Evolutionary conservation across 2,113 vertebrate genomes (phyloP), one percentile per base, ranked within the genome.

Genomic region (Sphaerodactylus townsendi): DNA sequence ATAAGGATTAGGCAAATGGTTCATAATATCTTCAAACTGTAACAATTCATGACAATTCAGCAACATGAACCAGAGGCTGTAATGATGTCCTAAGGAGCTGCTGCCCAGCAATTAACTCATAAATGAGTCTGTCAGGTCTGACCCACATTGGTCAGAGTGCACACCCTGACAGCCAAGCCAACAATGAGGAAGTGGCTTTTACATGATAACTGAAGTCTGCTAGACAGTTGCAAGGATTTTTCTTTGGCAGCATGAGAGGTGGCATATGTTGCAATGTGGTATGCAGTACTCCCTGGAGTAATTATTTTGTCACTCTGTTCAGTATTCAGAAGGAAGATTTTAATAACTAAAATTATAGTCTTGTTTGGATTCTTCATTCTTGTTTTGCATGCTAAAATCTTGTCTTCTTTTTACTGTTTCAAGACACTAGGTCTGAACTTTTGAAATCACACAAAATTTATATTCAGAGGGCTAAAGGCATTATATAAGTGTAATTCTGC

Each of bases 331-430:
- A 79, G n/a, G 30, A 13, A 48, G 13, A 87, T 1, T 28, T 28
- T 3, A 86, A 81, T 44, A 87, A 5, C 74, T 4, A 1, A 87
- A 46, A 70, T 28, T 71, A 72, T 21, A 33, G 81, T n/a, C 64
- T 64, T 87, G 1, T 85, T 88, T 89, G 25, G 77, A 80, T 83
- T 80, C 73, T 84, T 35, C 15, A 56, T 80, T 82, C 56, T 37
- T 79, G 15, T 66, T 88, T 89, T 1, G 2, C 28, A 35, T 5
- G 9, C 83, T 14, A 81, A 77, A 84, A 82, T 72, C 1, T 15
- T 79, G 33, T 87, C 81, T 77, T 79, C 79, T 68, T 19, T 33
- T 86, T 88, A 86, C 76, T 90, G 15, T 75, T 90, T 89, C 28
- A 73, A 78, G 64, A 50, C 23, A 79, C 41, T 85, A 74, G 85